Percentiles rank a stretch among this genome's conserved stretches.
phyloP scores from a whole-genome alignment of 2,113 vertebrate species.

The Oxyruncus cristatus region DNA sequence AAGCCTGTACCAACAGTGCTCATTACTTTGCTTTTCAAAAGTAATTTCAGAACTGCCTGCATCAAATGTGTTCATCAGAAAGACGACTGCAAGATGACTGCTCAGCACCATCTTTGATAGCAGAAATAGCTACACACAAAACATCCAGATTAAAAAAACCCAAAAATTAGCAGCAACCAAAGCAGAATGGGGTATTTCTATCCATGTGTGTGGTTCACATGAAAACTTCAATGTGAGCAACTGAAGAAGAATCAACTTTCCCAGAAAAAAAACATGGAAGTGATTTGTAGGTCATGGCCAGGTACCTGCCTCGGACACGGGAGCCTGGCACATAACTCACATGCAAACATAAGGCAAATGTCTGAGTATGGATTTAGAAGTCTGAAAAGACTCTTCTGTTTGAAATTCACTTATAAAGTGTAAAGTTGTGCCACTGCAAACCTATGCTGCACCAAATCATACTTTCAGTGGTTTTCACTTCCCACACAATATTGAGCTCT shows the following conservation, averaged over 20 bases:
- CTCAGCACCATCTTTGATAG: background rate
- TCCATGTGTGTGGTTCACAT: fast-evolving
- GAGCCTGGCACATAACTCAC: background rate
- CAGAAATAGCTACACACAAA: background rate
- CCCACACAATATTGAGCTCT: background rate
- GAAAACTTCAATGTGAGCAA: background rate
- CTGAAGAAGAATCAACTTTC: background rate
- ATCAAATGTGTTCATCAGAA: background rate
- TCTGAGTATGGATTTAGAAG: background rate
- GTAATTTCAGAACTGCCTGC: background rate
- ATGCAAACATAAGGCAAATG: background rate
- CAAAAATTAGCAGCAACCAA: background rate
- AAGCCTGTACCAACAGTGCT: background rate
- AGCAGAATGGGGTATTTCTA: background rate
- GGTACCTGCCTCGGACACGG: fast-evolving
- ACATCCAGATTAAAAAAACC: background rate
- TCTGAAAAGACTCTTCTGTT: background rate
- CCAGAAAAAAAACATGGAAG: background rate
- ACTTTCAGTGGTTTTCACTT: background rate
- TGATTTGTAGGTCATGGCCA: background rate
- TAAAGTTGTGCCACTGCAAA: background rate
- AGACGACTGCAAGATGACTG: fast-evolving
- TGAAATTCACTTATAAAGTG: background rate
- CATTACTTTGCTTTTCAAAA: background rate
- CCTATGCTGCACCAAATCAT: background rate